Evolutionary conservation across 2,888 invertebrate species (phyloP).

Genomic region (Heteromyza rotundicornis): DNA sequence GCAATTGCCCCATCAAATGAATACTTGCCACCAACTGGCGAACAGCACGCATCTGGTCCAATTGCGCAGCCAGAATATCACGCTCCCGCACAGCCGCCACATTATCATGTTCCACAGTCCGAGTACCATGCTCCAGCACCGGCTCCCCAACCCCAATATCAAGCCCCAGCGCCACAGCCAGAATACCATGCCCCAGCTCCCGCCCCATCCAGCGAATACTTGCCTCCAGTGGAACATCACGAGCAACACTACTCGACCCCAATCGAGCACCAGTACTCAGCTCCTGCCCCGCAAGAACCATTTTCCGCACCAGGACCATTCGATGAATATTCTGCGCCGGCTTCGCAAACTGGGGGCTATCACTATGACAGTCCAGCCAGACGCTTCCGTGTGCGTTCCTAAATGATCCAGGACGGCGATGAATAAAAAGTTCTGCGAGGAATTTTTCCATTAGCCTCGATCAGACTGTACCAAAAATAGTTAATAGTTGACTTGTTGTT

Average conservation of each 20-base stretch:
- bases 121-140: neutral
- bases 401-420: too few species aligned
- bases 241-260: neutral
- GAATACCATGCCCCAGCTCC: neutral
- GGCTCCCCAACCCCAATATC: neutral
- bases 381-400: conserved; percentile 7
- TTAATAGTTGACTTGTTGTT: too few species aligned
- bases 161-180: neutral
- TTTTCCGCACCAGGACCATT: too few species aligned
- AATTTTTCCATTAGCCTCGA: too few species aligned
- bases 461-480: too few species aligned
- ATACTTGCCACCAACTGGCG: neutral
- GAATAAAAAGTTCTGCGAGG: too few species aligned
- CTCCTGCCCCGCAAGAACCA: neutral
- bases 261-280: neutral
- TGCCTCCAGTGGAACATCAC: conserved; percentile 6
- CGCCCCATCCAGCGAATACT: conserved; percentile 5
- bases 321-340: too few species aligned
- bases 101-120: too few species aligned
- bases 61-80: too few species aligned
- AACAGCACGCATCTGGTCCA: too few species aligned
- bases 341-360: conserved; percentile 6
- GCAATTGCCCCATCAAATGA: neutral
- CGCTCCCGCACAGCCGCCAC: too few species aligned
- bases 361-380: conserved; percentile 10